phyloP scores from a whole-genome alignment of 2,797 vertebrate species.

The Muraenolepis orangiensis region DNA sequence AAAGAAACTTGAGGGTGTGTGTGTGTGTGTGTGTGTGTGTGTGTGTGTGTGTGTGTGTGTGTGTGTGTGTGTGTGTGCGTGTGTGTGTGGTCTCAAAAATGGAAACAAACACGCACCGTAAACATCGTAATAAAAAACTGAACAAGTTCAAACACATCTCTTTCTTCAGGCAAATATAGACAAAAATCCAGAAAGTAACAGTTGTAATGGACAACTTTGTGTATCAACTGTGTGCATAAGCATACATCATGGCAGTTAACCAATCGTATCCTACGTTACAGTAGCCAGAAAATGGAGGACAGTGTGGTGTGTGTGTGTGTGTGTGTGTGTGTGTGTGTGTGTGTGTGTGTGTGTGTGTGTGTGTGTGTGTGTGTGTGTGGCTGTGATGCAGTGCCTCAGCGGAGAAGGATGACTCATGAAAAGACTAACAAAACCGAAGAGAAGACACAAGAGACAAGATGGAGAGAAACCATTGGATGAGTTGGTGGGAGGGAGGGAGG shows the following conservation, averaged over 20 bases:
- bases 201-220: background rate
- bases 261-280: background rate
- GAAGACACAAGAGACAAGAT: background rate
- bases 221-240: background rate
- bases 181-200: background rate
- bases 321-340: conserved; percentile 15
- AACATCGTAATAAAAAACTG: background rate
- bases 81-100: background rate
- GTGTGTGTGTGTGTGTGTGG: background rate
- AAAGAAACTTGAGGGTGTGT: background rate
- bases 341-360: background rate
- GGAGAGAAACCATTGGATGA: background rate
- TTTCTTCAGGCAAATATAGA: background rate
- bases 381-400: background rate
- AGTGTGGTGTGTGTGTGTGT: conserved; percentile 23
- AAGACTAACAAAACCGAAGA: background rate
- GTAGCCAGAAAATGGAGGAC: background rate
- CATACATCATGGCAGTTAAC: background rate
- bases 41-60: conserved; percentile 4
- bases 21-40: conserved; percentile 1
- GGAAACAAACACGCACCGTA: background rate
- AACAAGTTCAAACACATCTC: too few relatives aligned
- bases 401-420: background rate
- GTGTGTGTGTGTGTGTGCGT: conserved; percentile 1
- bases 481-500: background rate